Percentiles rank a stretch among this genome's conserved stretches.
phyloP scores from a whole-genome alignment of 2,113 vertebrate species.

The Cinclus mexicanus region DNA sequence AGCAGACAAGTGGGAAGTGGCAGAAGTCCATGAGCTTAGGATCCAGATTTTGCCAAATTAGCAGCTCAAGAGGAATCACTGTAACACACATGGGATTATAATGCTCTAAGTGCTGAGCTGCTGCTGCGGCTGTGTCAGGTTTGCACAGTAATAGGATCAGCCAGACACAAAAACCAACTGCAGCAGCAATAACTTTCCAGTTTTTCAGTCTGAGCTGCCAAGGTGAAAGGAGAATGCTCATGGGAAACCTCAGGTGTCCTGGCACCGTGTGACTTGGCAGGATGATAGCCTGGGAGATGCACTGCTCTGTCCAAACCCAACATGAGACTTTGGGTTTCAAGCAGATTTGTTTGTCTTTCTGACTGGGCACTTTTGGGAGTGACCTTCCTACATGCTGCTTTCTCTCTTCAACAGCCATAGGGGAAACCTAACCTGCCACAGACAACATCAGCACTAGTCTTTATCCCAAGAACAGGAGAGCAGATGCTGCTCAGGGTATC shows the following conservation, averaged over 20 bases:
- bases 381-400: background rate
- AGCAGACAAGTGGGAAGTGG: background rate
- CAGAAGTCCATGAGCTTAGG: background rate
- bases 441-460: background rate
- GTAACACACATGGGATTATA: accelerated
- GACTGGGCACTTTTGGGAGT: background rate
- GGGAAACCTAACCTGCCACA: background rate
- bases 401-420: background rate
- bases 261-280: background rate
- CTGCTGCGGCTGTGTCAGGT: background rate
- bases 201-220: background rate
- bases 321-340: background rate
- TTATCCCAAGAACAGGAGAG: background rate
- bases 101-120: background rate
- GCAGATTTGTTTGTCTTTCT: background rate
- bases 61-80: background rate
- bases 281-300: background rate
- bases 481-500: background rate
- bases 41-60: background rate
- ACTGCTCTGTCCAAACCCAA: background rate
- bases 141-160: background rate
- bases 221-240: accelerated
- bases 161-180: background rate
- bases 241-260: background rate
- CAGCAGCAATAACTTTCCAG: background rate